Evolutionary conservation across 2,888 invertebrate genomes (phyloP).

Genomic region (Tolmerus cingulatus): DNA sequence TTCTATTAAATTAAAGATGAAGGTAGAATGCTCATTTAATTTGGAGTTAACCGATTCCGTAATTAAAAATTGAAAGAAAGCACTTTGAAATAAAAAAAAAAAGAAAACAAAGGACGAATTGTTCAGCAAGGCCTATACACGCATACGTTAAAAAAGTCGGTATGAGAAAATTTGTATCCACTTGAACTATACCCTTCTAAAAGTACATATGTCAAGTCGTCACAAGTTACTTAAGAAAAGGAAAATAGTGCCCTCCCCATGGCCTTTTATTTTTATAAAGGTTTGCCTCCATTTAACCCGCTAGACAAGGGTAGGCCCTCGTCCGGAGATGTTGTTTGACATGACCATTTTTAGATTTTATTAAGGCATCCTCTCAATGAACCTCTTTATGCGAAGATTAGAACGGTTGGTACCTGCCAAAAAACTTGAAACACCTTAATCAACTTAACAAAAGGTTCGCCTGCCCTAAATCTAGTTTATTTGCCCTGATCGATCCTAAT

Average conservation of each 20-base stretch:
- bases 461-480: slow-evolving; percentile 25
- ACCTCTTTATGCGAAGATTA: slow-evolving; percentile 34
- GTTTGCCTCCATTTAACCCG: slow-evolving; percentile 21
- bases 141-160: neutral
- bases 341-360: slow-evolving; percentile 35
- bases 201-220: slow-evolving; percentile 21
- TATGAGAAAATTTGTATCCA: slow-evolving; percentile 8
- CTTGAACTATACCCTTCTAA: slow-evolving; percentile 17
- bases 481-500: slow-evolving; percentile 37
- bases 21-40: neutral
- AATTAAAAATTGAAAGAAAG: neutral
- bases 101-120: neutral
- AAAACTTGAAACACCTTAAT: slow-evolving; percentile 41
- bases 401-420: slow-evolving; percentile 34
- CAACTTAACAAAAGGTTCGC: slow-evolving; percentile 30
- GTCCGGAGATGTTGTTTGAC: slow-evolving; percentile 26
- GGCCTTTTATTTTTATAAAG: slow-evolving; percentile 19
- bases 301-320: slow-evolving; percentile 25
- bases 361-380: slow-evolving; percentile 26
- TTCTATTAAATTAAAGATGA: neutral
- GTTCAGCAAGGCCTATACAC: neutral
- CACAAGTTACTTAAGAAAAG: neutral
- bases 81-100: neutral
- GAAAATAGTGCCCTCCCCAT: neutral
- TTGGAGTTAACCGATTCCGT: neutral